Evolutionary conservation across 2,113 vertebrate genomes (phyloP).

Genomic region (Crotalus viridis): DNA sequence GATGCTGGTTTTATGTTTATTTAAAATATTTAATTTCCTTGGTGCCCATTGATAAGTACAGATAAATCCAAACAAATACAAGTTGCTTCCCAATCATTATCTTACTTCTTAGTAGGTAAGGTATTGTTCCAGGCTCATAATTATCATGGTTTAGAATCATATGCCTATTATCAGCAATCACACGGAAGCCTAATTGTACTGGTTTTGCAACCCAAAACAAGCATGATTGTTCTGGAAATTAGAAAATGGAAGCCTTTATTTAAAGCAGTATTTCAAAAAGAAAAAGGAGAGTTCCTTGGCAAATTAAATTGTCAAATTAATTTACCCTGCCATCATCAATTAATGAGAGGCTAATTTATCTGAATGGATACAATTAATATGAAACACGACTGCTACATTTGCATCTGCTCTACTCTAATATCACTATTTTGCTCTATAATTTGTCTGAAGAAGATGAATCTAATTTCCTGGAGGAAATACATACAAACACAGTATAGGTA

Average conservation of each 20-base stretch:
- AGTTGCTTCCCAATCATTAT: neutral
- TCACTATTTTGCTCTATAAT: neutral
- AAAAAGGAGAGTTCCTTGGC: neutral
- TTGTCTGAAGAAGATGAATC: neutral
- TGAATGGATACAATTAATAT: neutral
- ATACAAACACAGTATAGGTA: neutral
- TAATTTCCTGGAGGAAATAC: neutral
- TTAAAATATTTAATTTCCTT: neutral
- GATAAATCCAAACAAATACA: neutral
- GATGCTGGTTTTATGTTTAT: neutral
- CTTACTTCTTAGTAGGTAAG: neutral
- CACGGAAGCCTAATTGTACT: neutral
- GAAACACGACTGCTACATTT: neutral
- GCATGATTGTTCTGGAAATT: neutral
- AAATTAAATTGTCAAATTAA: neutral
- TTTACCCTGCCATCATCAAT: neutral
- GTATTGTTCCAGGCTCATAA: neutral
- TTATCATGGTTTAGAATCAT: neutral
- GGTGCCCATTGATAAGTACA: neutral
- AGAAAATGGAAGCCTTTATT: neutral
- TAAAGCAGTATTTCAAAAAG: neutral
- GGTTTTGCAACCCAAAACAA: neutral
- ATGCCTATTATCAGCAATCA: neutral
- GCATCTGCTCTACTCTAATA: neutral
- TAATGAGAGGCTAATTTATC: neutral